Evolutionary conservation across 2,888 invertebrate genomes (phyloP), one percentile per base, ranked within the genome.

Genomic region (Epiblema foenella): DNA sequence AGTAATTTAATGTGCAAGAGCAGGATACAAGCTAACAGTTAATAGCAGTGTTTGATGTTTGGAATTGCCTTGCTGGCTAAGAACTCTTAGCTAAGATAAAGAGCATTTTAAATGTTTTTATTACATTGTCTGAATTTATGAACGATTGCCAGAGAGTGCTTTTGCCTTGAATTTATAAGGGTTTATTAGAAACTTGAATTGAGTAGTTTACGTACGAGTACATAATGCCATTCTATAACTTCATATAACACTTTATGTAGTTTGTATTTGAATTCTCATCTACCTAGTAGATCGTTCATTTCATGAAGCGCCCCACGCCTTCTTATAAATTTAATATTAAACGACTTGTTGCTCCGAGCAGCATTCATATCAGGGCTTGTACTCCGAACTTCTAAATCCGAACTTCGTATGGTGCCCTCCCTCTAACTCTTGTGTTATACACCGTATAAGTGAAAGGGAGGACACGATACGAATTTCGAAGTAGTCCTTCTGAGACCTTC

Each of bases 71-170:
- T 46, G 46, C n/a, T 46, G 46, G n/a, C 20, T 29, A 56, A 29
- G 56, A n/a, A 15, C 15, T 52, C 0, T 1, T 20, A 24, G 56
- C 56, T 29, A 56, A 56, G 56, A 56, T n/a, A 56, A 56, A 56
- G 29, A 9, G 56, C n/a, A 29, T 29, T 54, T 54, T 54, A 54
- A 54, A 56, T 56, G 56, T 56, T 56, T 54, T 56, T 29, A 56
- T 56, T 56, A 56, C 29, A 56, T 56, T 56, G 56, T 11, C 56
- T 29, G 24, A 54, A 54, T 54, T 54, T 54, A 54, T 15, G 15
- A n/a, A 15, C 56, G 1, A 29, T 56, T 56, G 24, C 15, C 0
- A 24, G 29, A n/a, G 0, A 56, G 10, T 56, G 56, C 15, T 12
- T 52, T 24, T 52, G 9, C 24, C 52, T 52, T 52, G 15, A 24